These are phyloP conservation scores for Tenebrio molitor DNA, from an alignment of 1,140 invertebrate species.

Conservation along the genomic window DNA sequence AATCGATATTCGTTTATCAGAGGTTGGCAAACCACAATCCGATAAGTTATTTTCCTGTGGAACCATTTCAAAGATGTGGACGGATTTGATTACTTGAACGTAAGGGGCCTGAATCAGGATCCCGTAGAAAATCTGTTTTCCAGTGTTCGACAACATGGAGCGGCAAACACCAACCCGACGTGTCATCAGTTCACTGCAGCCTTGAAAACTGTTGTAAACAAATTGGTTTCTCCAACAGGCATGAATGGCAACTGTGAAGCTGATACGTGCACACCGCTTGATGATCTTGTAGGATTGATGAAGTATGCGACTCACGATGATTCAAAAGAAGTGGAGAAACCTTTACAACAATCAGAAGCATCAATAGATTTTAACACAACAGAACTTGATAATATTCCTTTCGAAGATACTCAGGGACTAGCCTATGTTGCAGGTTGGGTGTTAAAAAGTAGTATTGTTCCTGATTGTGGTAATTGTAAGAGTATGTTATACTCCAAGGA, in stretches of 20 bases:
- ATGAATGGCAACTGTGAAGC: not conserved
- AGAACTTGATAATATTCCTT: constrained; percentile 10
- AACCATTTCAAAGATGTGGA: too few species aligned
- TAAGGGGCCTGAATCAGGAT: too few species aligned
- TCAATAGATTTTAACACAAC: not conserved
- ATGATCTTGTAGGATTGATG: not conserved
- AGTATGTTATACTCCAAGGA: not conserved
- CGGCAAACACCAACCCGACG: too few species aligned
- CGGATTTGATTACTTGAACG: too few species aligned
- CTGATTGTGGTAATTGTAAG: constrained; percentile 7
- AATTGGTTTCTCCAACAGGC: not conserved
- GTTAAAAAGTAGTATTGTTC: constrained; percentile 8
- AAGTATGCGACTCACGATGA: too few species aligned
- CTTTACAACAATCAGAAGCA: not conserved
- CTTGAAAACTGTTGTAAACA: too few species aligned
- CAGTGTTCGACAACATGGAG: too few species aligned
- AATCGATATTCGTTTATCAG: too few species aligned
- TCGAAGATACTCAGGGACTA: constrained; percentile 11
- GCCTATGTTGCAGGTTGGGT: constrained; percentile 30
- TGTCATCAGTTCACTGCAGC: too few species aligned
- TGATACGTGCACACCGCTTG: not conserved
- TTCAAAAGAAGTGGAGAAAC: not conserved
- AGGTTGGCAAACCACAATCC: too few species aligned
- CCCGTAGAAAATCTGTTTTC: too few species aligned
- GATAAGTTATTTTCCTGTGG: too few species aligned